Evolutionary conservation across 2,113 vertebrate genomes (phyloP).

Genomic region (Podiceps cristatus): DNA sequence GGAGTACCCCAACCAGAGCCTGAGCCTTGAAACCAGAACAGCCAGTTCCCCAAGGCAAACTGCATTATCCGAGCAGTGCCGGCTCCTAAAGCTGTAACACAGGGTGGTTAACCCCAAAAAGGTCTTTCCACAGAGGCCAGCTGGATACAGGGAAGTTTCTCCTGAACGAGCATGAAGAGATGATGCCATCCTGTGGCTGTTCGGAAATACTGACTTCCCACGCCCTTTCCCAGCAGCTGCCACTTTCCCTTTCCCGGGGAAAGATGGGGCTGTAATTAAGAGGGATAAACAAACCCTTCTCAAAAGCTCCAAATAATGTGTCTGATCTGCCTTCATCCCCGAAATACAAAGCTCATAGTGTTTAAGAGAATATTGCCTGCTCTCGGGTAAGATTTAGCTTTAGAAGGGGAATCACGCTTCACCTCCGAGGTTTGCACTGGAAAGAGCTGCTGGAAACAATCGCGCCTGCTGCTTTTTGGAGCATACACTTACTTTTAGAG

Average conservation of each 20-base stretch:
- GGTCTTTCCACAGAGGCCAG: not conserved
- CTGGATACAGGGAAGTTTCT: not conserved
- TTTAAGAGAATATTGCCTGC: not conserved
- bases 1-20: not conserved
- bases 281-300: not conserved
- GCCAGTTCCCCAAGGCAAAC: not conserved
- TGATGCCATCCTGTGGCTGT: slow-evolving; percentile 32
- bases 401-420: not conserved
- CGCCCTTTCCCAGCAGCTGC: not conserved
- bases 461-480: not conserved
- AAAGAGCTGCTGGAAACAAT: not conserved
- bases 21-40: slow-evolving; percentile 2
- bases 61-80: not conserved
- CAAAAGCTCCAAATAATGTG: not conserved
- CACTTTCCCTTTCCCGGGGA: not conserved
- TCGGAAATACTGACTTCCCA: not conserved
- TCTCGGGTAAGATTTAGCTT: not conserved
- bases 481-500: not conserved
- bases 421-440: not conserved
- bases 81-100: not conserved
- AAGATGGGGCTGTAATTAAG: not conserved
- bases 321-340: not conserved
- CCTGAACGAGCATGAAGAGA: not conserved
- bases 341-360: not conserved
- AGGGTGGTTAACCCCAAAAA: not conserved